Conservation (phyloP, 1,140 invertebrate species). For the Parapsyche elsis region DNA sequence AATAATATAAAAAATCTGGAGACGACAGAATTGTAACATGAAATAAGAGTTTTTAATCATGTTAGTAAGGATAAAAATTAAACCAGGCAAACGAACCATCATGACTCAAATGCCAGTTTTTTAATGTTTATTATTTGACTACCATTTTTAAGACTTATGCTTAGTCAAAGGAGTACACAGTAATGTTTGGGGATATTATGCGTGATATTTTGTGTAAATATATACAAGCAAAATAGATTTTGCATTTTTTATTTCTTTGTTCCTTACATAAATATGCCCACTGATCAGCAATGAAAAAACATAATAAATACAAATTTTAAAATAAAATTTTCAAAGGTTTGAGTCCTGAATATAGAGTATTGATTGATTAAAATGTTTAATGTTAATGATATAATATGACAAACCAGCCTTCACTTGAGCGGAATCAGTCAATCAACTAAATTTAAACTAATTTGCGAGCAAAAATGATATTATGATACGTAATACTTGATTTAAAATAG, state of each 20-base stretch:
- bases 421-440: conserved; percentile 10
- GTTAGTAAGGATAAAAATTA: neutral
- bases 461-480: conserved; percentile 9
- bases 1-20: conserved; percentile 83
- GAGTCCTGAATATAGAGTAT: conserved; percentile 22
- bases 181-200: conserved; percentile 22
- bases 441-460: conserved; percentile 11
- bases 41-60: neutral
- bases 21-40: conserved; percentile 80
- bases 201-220: conserved; percentile 47
- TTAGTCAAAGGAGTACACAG: neutral
- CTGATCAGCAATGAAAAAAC: conserved; percentile 55
- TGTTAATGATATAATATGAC: neutral
- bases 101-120: neutral
- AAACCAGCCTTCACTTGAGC: conserved; percentile 11
- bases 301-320: conserved; percentile 52
- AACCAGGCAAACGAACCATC: neutral
- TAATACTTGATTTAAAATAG: conserved; percentile 23
- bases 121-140: neutral
- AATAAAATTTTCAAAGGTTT: conserved; percentile 14
- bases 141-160: neutral
- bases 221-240: conserved; percentile 54
- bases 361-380: neutral
- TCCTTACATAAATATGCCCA: conserved; percentile 55
- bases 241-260: conserved; percentile 55